Evolutionary conservation across 1,140 invertebrate genomes (phyloP).

Genomic region (Rhagoletis zephyria): DNA sequence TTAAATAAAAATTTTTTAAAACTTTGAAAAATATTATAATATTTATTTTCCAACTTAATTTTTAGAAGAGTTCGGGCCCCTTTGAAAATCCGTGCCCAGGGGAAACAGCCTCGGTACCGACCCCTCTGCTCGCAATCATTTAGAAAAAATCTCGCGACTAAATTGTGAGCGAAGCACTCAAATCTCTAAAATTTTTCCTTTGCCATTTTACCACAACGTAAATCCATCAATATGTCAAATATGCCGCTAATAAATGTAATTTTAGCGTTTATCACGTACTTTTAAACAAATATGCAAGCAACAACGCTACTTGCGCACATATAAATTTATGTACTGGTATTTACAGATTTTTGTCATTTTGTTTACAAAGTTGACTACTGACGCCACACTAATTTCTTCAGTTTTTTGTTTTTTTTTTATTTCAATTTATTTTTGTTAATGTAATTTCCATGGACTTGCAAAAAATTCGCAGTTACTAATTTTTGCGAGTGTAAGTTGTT

Average conservation of each 20-base stretch:
- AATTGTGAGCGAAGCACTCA: too few relatives aligned
- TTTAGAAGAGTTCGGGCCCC: too few relatives aligned
- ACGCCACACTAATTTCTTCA: not conserved
- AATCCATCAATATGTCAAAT: not conserved
- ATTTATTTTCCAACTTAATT: too few relatives aligned
- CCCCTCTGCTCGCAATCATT: too few relatives aligned
- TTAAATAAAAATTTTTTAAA: too few relatives aligned
- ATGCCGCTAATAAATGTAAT: constrained; percentile 34
- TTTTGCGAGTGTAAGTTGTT: constrained; percentile 18
- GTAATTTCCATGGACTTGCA: not conserved
- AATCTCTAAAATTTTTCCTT: not conserved
- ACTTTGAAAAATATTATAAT: too few relatives aligned
- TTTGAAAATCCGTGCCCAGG: too few relatives aligned
- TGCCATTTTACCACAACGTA: not conserved
- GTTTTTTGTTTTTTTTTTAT: not conserved
- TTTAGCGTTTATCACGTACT: constrained; percentile 38
- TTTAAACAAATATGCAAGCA: constrained; percentile 1
- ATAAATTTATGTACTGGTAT: not conserved
- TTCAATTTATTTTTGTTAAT: not conserved
- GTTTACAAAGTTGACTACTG: constrained; percentile 24
- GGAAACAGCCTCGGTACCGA: too few relatives aligned
- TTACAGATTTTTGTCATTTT: not conserved
- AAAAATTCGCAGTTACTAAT: constrained; percentile 31
- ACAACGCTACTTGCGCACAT: not conserved
- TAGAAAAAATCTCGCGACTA: too few relatives aligned